Percentiles rank a stretch among this genome's conserved stretches.
Evolutionary conservation across 2,888 invertebrate genomes (phyloP).

Genomic region (Tenthredo livida): DNA sequence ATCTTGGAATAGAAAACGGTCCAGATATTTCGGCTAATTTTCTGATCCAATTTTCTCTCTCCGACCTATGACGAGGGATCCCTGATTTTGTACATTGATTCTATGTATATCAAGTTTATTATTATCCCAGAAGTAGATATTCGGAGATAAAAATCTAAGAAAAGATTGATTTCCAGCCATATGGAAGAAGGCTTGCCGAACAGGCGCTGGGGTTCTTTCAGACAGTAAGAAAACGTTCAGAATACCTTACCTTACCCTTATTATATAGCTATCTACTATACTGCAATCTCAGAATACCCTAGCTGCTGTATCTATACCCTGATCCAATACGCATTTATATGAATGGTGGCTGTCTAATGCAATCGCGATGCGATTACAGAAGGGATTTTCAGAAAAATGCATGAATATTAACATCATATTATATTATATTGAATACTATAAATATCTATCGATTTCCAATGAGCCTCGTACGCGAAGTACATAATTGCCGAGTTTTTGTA

Average conservation of each 20-base stretch:
- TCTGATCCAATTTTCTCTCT: neutral
- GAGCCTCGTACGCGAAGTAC: no score
- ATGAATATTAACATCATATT: no score
- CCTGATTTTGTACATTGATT: slow-evolving; percentile 5
- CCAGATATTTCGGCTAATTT: neutral
- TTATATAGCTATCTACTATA: neutral
- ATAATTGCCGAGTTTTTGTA: no score
- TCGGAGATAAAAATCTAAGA: slow-evolving; percentile 47
- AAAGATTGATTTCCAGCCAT: slow-evolving; percentile 78
- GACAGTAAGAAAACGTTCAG: slow-evolving; percentile 79
- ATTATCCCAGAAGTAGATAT: neutral
- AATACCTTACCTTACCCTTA: neutral
- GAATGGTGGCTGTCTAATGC: neutral
- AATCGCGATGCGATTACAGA: neutral
- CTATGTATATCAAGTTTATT: neutral
- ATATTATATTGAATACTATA: no score
- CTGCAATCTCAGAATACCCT: neutral
- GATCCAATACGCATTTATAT: neutral
- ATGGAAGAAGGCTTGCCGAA: slow-evolving; percentile 81
- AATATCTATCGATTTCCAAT: no score
- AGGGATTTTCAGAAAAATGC: neutral
- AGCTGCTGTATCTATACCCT: slow-evolving; percentile 4
- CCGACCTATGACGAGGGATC: neutral
- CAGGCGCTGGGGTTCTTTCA: slow-evolving; percentile 84
- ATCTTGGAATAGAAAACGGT: neutral